These are phyloP conservation scores for Formicarius rufipectus DNA, from an alignment of 2,113 vertebrate species.

Conservation along the genomic window DNA sequence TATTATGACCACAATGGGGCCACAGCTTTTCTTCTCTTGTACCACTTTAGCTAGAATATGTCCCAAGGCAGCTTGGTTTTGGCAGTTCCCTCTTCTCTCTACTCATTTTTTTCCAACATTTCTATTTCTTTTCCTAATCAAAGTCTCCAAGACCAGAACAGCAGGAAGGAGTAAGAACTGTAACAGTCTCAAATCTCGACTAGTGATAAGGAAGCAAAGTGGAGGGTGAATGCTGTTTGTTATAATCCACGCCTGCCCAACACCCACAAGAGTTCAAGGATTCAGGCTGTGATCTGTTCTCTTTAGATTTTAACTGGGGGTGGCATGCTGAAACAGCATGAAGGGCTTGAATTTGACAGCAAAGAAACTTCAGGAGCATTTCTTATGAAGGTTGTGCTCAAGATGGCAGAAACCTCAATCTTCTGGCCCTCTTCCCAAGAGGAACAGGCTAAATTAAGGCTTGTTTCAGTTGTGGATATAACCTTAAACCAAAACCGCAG, in stretches of 20 bases:
- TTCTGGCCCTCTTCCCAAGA: constrained; percentile 47
- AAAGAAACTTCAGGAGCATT: constrained; percentile 8
- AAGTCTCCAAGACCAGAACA: background rate
- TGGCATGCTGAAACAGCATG: background rate
- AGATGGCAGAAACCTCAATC: constrained; percentile 58
- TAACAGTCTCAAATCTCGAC: background rate
- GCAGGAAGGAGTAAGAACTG: background rate
- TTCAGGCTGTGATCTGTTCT: background rate
- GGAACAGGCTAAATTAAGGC: constrained; percentile 61
- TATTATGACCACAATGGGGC: background rate
- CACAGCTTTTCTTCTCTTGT: background rate
- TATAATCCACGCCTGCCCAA: background rate
- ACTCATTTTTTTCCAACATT: background rate
- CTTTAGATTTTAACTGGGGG: background rate
- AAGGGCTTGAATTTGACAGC: constrained; percentile 18
- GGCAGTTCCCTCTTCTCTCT: background rate
- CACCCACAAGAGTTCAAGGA: background rate
- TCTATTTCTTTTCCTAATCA: background rate
- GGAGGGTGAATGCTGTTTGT: background rate
- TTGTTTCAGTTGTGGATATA: constrained; percentile 56
- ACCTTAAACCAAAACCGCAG: constrained; percentile 61
- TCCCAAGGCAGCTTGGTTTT: background rate
- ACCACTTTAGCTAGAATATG: background rate
- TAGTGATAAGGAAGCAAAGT: background rate
- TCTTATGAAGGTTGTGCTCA: constrained; percentile 13